Evolutionary conservation across 2,888 invertebrate genomes (phyloP).

Genomic region (Scaptomyza polygonia): DNA sequence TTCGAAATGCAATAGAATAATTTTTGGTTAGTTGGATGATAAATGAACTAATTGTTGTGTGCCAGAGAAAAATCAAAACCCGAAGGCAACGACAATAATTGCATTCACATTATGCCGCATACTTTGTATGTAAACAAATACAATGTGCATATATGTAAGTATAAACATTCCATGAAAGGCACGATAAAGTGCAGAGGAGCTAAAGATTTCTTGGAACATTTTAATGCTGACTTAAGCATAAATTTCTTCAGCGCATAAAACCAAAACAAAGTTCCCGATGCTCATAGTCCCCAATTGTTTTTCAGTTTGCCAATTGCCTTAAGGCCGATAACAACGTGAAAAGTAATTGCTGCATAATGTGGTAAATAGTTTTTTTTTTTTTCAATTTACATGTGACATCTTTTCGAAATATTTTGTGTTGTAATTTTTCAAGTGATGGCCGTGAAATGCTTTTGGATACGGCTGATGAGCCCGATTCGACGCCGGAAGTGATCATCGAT

Average conservation of each 20-base stretch:
- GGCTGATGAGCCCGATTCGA: background rate
- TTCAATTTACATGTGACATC: background rate
- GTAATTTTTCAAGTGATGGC: constrained; percentile 35
- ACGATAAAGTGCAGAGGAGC: background rate
- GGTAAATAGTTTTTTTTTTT: constrained; percentile 25
- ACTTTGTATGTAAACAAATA: background rate
- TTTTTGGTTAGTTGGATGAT: background rate
- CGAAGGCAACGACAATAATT: background rate
- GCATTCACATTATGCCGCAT: background rate
- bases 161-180: background rate
- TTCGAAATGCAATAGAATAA: constrained; percentile 10
- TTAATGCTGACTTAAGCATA: constrained; percentile 39
- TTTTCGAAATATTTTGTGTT: background rate
- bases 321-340: constrained; percentile 22
- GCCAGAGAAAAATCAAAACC: background rate
- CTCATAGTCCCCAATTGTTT: background rate
- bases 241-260: constrained; percentile 10
- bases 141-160: background rate
- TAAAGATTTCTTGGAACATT: constrained; percentile 9
- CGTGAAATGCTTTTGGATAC: constrained; percentile 28
- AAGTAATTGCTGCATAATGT: constrained; percentile 15
- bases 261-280: background rate
- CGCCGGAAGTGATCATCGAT: constrained; percentile 2
- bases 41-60: background rate
- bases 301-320: constrained; percentile 47